Evolutionary conservation across 2,797 vertebrate genomes (phyloP), one percentile per base, ranked within the genome.

Genomic region (Pipistrellus nathusii): DNA sequence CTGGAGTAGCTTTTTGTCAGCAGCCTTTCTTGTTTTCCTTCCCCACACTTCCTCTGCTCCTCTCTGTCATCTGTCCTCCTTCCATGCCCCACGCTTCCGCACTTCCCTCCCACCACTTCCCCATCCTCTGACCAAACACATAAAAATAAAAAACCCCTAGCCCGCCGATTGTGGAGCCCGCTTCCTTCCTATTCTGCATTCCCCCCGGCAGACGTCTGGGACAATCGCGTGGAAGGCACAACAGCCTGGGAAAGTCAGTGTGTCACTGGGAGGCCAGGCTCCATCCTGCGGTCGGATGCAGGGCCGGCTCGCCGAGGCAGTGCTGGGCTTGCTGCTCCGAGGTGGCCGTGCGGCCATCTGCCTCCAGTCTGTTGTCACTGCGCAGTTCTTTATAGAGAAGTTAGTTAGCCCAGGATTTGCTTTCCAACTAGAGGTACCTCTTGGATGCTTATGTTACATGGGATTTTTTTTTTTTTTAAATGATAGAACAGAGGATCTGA

Each of bases 1-100:
- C 88, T 66, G 38, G 86, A 85, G 73, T 59, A 53, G 23, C 78
- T 89, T 73, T 92, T 76, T 15, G 0, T 95, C 91, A 94, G 85
- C 35, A 68, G 86, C 91, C 93, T 96, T 93, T 85, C 91, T 96
- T 95, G 93, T 96, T 95, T 95, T 96, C 38, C 94, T 94, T 92
- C 64, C 71, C n/a, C 57, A 44, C 30, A 41, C 89, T 97, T 95
- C 97, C 96, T 91, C 81, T 93, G 87, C 80, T 68, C 55, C 90
- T 81, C 55, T 88, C 91, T 91, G 94, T 91, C 82, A 53, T 94
- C 94, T 91, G 94, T 90, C 83, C 62, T 93, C 72, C 10, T 94
- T 94, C 82, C 53, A 7, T 71, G 92, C 85, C 46, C 82, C 15
- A 0, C 2, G 76, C 80, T 51, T 51, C 80, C 59, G 77, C 87